A percentile compares a stretch with the other conserved stretches of the same genome.
phyloP scores from a whole-genome alignment of 2,888 invertebrate species.

The Harmothoe impar region DNA sequence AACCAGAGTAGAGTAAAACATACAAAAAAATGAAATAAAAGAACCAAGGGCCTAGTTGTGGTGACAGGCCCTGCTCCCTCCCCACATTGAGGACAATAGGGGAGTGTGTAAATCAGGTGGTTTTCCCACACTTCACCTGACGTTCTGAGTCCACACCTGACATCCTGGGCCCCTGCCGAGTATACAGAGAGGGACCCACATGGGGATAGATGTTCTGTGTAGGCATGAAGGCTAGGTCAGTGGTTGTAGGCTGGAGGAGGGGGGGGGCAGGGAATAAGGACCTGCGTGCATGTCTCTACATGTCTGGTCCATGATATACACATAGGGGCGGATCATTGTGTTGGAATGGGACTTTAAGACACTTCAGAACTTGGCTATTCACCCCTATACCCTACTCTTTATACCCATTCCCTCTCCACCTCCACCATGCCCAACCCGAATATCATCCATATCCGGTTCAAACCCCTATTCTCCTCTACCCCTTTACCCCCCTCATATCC shows the following conservation, averaged over 20 bases:
- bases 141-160: background rate
- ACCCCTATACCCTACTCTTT: too few species aligned
- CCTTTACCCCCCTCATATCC: too few species aligned
- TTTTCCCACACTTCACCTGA: constrained; percentile 30
- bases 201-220: background rate
- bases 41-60: background rate
- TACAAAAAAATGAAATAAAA: background rate
- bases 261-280: background rate
- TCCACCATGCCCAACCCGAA: too few species aligned
- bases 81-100: background rate
- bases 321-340: background rate
- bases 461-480: too few species aligned
- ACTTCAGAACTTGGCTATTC: too few species aligned
- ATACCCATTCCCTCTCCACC: too few species aligned
- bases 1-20: background rate
- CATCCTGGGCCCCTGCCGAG: background rate
- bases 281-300: background rate
- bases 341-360: background rate
- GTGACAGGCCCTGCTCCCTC: background rate
- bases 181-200: background rate
- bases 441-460: too few species aligned
- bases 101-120: background rate
- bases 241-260: background rate
- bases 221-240: too few species aligned
- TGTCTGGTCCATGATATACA: background rate